Conservation (phyloP, 2,888 invertebrate genomes). For the Crocallis elinguaria region DNA sequence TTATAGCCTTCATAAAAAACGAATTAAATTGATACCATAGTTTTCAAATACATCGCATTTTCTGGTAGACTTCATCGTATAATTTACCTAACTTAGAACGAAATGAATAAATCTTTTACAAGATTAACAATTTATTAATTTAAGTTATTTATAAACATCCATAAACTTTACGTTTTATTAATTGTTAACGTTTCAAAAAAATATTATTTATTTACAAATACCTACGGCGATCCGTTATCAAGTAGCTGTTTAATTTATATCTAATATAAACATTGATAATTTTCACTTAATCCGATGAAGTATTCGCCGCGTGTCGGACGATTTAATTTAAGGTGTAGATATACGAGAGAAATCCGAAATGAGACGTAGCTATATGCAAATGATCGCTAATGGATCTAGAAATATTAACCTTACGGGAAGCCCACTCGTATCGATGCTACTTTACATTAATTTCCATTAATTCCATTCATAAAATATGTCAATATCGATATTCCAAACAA, state of each 20-base stretch:
- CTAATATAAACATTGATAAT: conserved; percentile 65
- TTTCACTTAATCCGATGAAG: conserved; percentile 64
- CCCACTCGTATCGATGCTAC: conserved; percentile 50
- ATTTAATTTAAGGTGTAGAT: conserved; percentile 51
- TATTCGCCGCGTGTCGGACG: conserved; percentile 47
- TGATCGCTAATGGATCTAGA: conserved; percentile 62
- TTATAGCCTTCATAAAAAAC: conserved; percentile 18
- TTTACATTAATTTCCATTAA: conserved; percentile 71
- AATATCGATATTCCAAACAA: conserved; percentile 24
- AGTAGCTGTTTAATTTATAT: conserved; percentile 56
- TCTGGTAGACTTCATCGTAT: conserved; percentile 2
- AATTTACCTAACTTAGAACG: not conserved
- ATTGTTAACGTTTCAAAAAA: conserved; percentile 31
- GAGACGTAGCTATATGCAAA: conserved; percentile 65
- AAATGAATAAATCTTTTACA: conserved; percentile 3
- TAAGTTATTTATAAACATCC: conserved; percentile 17
- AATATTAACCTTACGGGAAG: conserved; percentile 56
- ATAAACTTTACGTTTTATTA: conserved; percentile 28
- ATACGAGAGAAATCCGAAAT: conserved; percentile 66
- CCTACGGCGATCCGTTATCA: conserved; percentile 49
- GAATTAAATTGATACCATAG: conserved; percentile 2
- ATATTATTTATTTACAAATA: conserved; percentile 49
- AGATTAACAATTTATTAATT: conserved; percentile 28
- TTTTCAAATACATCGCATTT: conserved; percentile 10
- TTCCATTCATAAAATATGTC: conserved; percentile 56